phyloP scores from a whole-genome alignment of 1,140 invertebrate species.

The Bombus balteatus region DNA sequence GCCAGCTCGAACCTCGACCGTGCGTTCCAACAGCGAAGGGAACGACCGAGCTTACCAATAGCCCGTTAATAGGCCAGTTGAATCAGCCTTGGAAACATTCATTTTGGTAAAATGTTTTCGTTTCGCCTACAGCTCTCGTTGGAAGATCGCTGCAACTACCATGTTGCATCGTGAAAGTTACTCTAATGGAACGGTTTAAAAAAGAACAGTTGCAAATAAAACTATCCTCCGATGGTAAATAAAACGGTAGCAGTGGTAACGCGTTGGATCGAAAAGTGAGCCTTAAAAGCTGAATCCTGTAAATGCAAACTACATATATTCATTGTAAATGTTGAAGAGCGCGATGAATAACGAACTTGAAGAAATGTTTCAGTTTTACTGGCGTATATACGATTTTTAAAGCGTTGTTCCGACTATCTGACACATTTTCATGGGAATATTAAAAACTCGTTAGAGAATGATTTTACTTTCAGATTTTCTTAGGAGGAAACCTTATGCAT shows the following conservation, averaged over 20 bases:
- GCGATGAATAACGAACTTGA: not conserved
- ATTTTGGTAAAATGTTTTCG: no score
- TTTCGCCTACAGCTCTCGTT: not conserved
- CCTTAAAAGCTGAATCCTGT: not conserved
- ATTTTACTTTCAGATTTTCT: not conserved
- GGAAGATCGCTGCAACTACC: not conserved
- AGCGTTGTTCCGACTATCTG: not conserved
- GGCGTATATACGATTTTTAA: not conserved
- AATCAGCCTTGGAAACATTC: no score
- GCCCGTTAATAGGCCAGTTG: no score
- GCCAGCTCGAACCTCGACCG: slow-evolving; percentile 16
- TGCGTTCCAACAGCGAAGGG: not conserved
- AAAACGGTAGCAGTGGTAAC: not conserved
- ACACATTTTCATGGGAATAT: not conserved
- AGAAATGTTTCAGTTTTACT: not conserved
- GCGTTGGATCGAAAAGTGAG: not conserved
- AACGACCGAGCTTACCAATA: not conserved
- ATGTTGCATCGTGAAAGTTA: not conserved
- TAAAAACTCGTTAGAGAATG: not conserved
- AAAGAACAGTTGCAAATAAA: not conserved
- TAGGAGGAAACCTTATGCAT: not conserved
- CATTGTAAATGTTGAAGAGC: not conserved
- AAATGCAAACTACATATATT: not conserved
- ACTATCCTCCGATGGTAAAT: not conserved
- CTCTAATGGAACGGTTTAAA: not conserved